Evolutionary conservation across 2,113 vertebrate species (phyloP).

Genomic region (Gobio gobio): DNA sequence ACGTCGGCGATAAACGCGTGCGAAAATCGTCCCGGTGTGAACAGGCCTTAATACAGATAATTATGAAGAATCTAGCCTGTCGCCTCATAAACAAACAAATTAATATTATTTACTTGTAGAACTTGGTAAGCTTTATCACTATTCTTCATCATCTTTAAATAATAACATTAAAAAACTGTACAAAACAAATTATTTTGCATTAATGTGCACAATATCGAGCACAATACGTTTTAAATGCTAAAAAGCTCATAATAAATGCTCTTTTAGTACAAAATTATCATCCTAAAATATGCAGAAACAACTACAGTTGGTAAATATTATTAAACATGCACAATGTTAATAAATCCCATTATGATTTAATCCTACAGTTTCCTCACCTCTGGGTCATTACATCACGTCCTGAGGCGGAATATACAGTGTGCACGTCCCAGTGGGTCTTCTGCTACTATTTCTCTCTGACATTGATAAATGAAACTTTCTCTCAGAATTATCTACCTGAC

Average conservation of each 20-base stretch:
- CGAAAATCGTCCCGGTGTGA: too few species aligned
- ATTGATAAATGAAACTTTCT: constrained; percentile 52
- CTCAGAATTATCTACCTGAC: constrained; percentile 45
- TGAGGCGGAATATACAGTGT: neutral
- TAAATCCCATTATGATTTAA: neutral
- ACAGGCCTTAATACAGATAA: neutral
- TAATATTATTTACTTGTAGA: neutral
- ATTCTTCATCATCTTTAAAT: neutral
- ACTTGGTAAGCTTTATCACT: neutral
- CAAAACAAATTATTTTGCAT: neutral
- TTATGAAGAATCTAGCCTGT: neutral
- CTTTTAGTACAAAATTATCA: neutral
- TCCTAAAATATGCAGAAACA: neutral
- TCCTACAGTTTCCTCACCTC: constrained; percentile 6
- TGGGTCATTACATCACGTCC: neutral
- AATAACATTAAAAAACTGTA: neutral
- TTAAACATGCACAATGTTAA: too few species aligned
- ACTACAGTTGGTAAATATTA: neutral
- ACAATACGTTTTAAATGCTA: neutral
- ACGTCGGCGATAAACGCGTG: too few species aligned
- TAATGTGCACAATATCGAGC: neutral
- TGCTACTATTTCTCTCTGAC: constrained; percentile 22
- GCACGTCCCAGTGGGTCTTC: neutral
- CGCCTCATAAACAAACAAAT: neutral
- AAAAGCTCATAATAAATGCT: neutral